Percentiles rank a stretch among this genome's conserved stretches.
These are phyloP conservation scores for Kryphioiulus occultus DNA, from an alignment of 2,888 invertebrate species.

Conservation along the genomic window DNA sequence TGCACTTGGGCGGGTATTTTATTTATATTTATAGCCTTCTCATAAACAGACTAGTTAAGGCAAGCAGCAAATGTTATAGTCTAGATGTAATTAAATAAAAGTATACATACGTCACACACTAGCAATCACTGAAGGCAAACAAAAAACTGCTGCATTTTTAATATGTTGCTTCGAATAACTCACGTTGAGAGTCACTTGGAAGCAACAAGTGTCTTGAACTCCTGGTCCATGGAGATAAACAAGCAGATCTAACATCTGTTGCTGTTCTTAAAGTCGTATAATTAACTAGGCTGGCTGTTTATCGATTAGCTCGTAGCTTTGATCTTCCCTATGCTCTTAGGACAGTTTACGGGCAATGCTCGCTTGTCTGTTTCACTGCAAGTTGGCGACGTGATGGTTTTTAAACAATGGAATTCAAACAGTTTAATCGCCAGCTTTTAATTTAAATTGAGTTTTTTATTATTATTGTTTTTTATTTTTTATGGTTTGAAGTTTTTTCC, in stretches of 20 bases:
- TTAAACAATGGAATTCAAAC: not conserved
- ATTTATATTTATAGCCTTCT: not conserved
- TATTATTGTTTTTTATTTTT: no score
- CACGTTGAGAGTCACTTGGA: not conserved
- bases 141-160: not conserved
- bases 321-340: no score
- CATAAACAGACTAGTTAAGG: not conserved
- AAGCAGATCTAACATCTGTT: not conserved
- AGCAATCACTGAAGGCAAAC: not conserved
- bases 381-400: not conserved
- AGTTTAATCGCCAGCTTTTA: not conserved
- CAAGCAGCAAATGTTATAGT: not conserved
- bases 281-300: not conserved
- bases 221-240: not conserved
- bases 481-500: no score
- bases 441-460: no score
- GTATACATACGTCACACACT: not conserved
- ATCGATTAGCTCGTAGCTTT: no score
- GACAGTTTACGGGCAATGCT: no score
- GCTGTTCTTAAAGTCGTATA: not conserved
- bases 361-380: not conserved
- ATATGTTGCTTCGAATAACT: not conserved
- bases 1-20: no score
- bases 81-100: not conserved
- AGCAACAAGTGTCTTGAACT: conserved; percentile 12